A percentile compares a stretch with the other conserved stretches of the same genome.
These are phyloP conservation scores for Rallus limicola DNA, from an alignment of 2,113 vertebrate species.

Conservation along the genomic window DNA sequence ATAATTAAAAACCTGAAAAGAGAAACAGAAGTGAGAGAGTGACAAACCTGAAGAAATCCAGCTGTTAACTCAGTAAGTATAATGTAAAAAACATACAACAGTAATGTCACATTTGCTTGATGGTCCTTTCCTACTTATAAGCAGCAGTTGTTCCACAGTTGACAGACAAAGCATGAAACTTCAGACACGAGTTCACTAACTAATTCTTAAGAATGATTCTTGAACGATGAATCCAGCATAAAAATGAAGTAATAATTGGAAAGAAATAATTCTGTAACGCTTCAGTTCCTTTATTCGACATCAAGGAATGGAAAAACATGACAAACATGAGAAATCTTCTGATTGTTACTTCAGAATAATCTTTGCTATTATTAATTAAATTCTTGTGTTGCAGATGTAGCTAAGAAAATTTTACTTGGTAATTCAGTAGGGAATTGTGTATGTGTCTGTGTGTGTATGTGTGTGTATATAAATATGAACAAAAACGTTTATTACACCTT, in stretches of 20 bases:
- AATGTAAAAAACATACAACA: not conserved
- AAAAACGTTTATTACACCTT: rapidly evolving
- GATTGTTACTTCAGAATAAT: not conserved
- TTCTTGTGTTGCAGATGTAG: not conserved
- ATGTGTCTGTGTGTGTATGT: not conserved
- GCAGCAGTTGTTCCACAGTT: not conserved
- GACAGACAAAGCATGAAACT: not conserved
- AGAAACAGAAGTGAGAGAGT: not conserved
- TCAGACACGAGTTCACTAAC: not conserved
- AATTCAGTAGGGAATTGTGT: not conserved
- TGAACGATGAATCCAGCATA: not conserved
- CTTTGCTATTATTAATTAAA: not conserved
- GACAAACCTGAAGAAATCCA: not conserved
- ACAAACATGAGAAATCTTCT: not conserved
- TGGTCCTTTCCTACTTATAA: not conserved
- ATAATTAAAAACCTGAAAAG: not conserved
- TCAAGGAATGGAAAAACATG: not conserved
- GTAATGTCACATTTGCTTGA: not conserved
- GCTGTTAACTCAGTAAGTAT: not conserved
- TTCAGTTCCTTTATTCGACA: not conserved
- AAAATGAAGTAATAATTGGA: not conserved
- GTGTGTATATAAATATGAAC: not conserved
- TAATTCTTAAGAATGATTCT: not conserved
- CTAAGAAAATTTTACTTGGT: not conserved
- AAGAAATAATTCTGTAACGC: not conserved